A percentile compares a stretch with the other conserved stretches of the same genome.
Conservation (phyloP, 2,888 invertebrate genomes). For the Melitaea athalia region DNA sequence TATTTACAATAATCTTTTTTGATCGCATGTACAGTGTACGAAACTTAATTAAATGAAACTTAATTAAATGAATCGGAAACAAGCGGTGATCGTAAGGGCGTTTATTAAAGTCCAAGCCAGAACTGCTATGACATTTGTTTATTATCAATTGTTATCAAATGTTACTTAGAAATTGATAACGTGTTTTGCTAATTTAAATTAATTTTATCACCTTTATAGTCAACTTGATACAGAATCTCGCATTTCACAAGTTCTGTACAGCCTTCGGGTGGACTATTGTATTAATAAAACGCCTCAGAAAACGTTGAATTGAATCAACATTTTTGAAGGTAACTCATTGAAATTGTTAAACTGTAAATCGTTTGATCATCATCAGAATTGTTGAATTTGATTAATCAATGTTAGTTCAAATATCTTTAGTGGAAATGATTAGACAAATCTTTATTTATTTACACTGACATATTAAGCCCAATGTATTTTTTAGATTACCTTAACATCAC, state of each 20-base stretch:
- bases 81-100: conserved; percentile 60
- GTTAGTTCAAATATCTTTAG: neutral
- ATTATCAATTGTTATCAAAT: neutral
- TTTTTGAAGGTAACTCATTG: conserved; percentile 78
- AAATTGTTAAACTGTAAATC: conserved; percentile 47
- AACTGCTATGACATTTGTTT: conserved; percentile 30
- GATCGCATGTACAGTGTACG: conserved; percentile 42
- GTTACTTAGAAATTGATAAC: neutral
- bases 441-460: neutral
- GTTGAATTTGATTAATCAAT: neutral
- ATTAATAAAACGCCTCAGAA: conserved; percentile 77
- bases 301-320: conserved; percentile 78
- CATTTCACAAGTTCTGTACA: conserved; percentile 54
- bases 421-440: neutral
- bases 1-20: conserved; percentile 54
- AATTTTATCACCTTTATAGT: conserved; percentile 45
- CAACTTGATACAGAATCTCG: conserved; percentile 55
- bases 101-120: conserved; percentile 52
- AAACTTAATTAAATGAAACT: conserved; percentile 40
- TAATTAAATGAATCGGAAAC: conserved; percentile 39
- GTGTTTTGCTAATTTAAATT: neutral
- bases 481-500: no score
- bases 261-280: conserved; percentile 58
- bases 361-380: conserved; percentile 4
- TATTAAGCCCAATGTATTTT: no score